Evolutionary conservation across 2,888 invertebrate species (phyloP).

Genomic region (Itoplectis maculator): DNA sequence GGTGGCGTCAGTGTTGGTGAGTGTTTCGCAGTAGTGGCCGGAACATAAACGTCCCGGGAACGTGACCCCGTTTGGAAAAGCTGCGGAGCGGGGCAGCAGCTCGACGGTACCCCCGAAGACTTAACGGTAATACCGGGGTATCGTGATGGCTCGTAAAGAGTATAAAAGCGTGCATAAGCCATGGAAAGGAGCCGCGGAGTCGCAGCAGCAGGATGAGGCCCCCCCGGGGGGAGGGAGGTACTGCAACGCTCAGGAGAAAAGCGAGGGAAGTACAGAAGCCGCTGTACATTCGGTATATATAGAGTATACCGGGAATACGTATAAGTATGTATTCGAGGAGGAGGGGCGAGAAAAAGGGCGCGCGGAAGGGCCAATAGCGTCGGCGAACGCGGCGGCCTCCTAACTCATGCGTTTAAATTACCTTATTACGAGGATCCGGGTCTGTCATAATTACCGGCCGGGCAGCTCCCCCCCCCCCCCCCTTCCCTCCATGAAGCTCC

Average conservation of each 20-base stretch:
- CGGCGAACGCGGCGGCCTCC: slow-evolving; percentile 73
- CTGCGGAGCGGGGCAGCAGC: slow-evolving; percentile 30
- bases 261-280: neutral
- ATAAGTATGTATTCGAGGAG: slow-evolving; percentile 15
- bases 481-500: too few relatives aligned
- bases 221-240: slow-evolving; percentile 20
- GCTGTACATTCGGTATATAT: slow-evolving; percentile 27
- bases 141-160: slow-evolving; percentile 75
- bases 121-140: slow-evolving; percentile 62
- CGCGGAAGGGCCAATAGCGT: slow-evolving; percentile 60
- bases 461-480: neutral
- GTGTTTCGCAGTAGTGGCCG: slow-evolving; percentile 15
- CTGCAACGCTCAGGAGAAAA: slow-evolving; percentile 26
- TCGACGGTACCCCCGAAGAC: slow-evolving; percentile 42
- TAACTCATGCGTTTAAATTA: slow-evolving; percentile 84
- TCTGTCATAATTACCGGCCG: slow-evolving; percentile 80
- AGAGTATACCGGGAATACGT: slow-evolving; percentile 26
- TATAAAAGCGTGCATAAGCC: slow-evolving; percentile 69
- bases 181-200: slow-evolving; percentile 52
- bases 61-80: slow-evolving; percentile 53
- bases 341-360: slow-evolving; percentile 49
- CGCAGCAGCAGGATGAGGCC: too few relatives aligned
- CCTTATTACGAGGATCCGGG: slow-evolving; percentile 80
- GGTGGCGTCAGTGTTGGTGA: neutral
- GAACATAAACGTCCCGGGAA: slow-evolving; percentile 44